Percentiles rank a stretch among this genome's conserved stretches.
These are phyloP conservation scores for Ichneumoninae sp. DNA, from an alignment of 2,888 invertebrate species.

Conservation along the genomic window DNA sequence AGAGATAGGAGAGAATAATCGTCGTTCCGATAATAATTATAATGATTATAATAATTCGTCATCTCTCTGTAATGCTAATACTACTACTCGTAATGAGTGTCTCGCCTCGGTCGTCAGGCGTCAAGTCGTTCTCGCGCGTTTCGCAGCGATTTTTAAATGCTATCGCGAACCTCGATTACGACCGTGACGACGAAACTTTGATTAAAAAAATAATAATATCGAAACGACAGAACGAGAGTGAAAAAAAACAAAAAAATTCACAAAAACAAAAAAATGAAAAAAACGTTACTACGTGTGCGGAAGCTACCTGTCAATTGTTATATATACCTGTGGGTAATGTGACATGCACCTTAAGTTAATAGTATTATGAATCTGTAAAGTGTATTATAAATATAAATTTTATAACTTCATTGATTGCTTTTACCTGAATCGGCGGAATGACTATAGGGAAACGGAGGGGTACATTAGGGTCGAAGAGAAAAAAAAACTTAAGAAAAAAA, in stretches of 20 bases:
- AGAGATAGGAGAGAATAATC: conserved; percentile 82
- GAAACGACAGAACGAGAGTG: background rate
- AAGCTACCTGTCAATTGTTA: conserved; percentile 83
- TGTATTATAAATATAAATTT: conserved; percentile 85
- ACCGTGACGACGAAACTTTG: conserved; percentile 44
- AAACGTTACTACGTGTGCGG: conserved; percentile 78
- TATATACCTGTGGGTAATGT: conserved; percentile 83
- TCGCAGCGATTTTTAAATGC: conserved; percentile 48
- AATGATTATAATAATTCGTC: conserved; percentile 58
- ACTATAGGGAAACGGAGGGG: conserved; percentile 26
- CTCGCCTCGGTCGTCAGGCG: conserved; percentile 35
- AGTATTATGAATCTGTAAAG: conserved; percentile 84
- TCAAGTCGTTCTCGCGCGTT: conserved; percentile 29
- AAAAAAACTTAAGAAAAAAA: conserved; percentile 48
- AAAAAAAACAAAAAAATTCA: conserved; percentile 23
- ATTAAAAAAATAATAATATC: conserved; percentile 33
- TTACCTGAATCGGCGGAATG: conserved; percentile 65
- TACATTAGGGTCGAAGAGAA: conserved; percentile 19
- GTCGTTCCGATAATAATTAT: conserved; percentile 58
- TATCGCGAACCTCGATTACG: conserved; percentile 27
- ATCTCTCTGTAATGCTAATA: conserved; percentile 61
- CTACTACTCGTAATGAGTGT: conserved; percentile 55
- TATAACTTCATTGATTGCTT: conserved; percentile 81
- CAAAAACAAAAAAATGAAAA: conserved; percentile 33
- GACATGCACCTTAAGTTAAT: conserved; percentile 84